These are phyloP conservation scores for Percopsis transmontana DNA, from an alignment of 2,113 vertebrate genomes.

Conservation along the genomic window DNA sequence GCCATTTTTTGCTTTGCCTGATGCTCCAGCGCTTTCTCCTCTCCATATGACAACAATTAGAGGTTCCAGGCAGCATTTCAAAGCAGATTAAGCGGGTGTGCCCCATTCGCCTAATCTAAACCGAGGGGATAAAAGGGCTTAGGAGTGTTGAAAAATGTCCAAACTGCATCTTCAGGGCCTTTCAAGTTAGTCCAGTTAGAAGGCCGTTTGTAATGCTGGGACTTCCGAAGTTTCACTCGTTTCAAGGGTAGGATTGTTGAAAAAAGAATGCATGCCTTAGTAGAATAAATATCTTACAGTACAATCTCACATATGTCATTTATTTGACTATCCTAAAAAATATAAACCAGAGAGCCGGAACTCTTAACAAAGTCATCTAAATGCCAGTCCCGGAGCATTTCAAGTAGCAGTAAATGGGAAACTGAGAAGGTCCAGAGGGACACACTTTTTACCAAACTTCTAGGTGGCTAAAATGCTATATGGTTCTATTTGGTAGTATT, in stretches of 20 bases:
- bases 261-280: neutral
- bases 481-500: neutral
- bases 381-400: neutral
- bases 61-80: constrained; percentile 60
- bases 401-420: neutral
- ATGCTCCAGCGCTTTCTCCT: constrained; percentile 39
- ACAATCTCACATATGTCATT: neutral
- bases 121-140: constrained; percentile 70
- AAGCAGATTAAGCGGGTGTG: constrained; percentile 43
- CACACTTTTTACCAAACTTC: no score
- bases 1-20: constrained; percentile 34
- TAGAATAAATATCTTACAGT: neutral
- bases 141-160: constrained; percentile 39
- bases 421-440: no score
- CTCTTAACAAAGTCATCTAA: neutral
- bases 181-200: constrained; percentile 29
- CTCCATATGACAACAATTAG: constrained; percentile 67
- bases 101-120: constrained; percentile 75
- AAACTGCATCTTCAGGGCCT: constrained; percentile 22
- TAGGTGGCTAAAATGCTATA: neutral
- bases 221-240: neutral
- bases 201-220: constrained; percentile 16
- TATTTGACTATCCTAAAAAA: neutral
- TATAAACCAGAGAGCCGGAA: neutral
- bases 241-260: neutral